phyloP scores from a whole-genome alignment of 2,113 vertebrate genomes.

The Turnix velox region DNA sequence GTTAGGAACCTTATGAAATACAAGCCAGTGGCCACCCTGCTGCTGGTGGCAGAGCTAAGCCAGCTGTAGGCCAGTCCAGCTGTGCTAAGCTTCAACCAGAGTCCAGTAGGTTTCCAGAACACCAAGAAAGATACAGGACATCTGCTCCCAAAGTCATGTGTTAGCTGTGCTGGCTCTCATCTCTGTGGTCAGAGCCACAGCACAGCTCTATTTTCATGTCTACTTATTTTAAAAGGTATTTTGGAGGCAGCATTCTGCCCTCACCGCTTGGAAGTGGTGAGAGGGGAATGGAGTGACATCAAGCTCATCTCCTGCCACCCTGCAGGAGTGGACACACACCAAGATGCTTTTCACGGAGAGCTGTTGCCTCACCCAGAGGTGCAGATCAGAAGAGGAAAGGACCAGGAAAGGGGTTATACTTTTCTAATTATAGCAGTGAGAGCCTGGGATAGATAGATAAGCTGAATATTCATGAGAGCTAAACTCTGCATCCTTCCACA shows the following conservation, averaged over 20 bases:
- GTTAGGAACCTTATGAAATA: not conserved
- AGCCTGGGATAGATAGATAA: too few relatives aligned
- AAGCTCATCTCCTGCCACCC: not conserved
- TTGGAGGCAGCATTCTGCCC: not conserved
- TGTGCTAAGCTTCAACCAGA: not conserved
- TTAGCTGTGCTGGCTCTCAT: slow-evolving; percentile 8
- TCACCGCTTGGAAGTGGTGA: not conserved
- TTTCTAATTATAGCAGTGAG: too few relatives aligned
- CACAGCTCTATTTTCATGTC: not conserved
- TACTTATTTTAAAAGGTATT: slow-evolving; percentile 28
- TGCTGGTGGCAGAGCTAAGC: not conserved
- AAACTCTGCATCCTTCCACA: too few relatives aligned
- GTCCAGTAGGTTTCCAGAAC: slow-evolving; percentile 8
- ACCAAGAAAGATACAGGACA: not conserved
- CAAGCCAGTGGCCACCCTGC: not conserved
- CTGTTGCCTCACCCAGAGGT: not conserved
- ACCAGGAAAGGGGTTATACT: too few relatives aligned
- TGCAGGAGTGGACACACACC: not conserved
- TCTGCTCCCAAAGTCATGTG: slow-evolving; percentile 3
- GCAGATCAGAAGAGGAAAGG: not conserved
- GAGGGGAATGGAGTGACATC: not conserved
- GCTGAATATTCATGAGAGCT: too few relatives aligned
- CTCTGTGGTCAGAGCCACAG: slow-evolving; percentile 21
- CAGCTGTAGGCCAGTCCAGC: not conserved
- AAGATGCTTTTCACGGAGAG: not conserved